Evolutionary conservation across 2,888 invertebrate species (phyloP).

Genomic region (Eretmocerus hayati): DNA sequence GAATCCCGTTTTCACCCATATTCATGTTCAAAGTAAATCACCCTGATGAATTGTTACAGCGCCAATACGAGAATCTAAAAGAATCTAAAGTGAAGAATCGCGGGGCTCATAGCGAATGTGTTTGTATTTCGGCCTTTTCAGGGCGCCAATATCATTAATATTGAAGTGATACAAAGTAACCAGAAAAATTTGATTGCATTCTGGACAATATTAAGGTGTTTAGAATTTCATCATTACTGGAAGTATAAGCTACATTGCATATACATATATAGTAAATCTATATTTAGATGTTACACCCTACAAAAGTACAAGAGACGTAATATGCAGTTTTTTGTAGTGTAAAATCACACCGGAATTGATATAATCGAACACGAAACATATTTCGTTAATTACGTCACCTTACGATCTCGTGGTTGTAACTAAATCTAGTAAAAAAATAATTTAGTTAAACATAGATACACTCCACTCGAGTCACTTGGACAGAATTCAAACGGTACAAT

Average conservation of each 20-base stretch:
- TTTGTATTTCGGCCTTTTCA: too few species aligned
- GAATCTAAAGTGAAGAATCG: too few species aligned
- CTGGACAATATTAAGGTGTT: too few species aligned
- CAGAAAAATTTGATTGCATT: too few species aligned
- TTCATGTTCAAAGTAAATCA: too few species aligned
- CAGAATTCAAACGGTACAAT: constrained; percentile 9
- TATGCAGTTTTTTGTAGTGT: constrained; percentile 18
- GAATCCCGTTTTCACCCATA: too few species aligned
- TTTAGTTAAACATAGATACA: constrained; percentile 15
- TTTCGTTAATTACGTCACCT: constrained; percentile 13
- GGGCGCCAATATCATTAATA: too few species aligned
- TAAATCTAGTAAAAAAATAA: constrained; percentile 9
- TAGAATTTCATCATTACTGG: constrained; percentile 11
- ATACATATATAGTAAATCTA: constrained; percentile 18
- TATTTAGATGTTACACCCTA: constrained; percentile 21
- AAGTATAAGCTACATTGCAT: constrained; percentile 18
- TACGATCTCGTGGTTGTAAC: constrained; percentile 1
- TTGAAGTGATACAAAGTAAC: too few species aligned
- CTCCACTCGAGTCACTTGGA: constrained; percentile 7
- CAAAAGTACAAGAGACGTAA: constrained; percentile 25
- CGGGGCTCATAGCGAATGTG: too few species aligned
- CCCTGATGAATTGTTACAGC: too few species aligned
- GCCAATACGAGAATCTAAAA: too few species aligned
- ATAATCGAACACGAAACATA: constrained; percentile 19
- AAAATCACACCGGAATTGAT: constrained; percentile 20